These are phyloP conservation scores for Argyresthia goedartella DNA, from an alignment of 2,888 invertebrate genomes.

Conservation along the genomic window DNA sequence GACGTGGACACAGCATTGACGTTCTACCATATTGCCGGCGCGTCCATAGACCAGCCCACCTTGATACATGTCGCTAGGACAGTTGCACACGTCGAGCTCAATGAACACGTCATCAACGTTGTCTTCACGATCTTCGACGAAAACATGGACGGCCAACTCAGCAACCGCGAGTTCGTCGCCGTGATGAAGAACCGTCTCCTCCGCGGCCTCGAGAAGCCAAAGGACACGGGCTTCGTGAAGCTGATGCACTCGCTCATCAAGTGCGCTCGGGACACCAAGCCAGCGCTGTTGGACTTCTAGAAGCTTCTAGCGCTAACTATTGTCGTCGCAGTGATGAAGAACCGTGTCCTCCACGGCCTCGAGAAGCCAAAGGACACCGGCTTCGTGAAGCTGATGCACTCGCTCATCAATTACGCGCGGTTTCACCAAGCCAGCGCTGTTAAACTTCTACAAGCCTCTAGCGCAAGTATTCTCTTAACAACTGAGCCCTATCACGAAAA, in stretches of 20 bases:
- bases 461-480: not conserved
- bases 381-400: slow-evolving; percentile 93
- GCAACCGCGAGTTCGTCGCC: slow-evolving; percentile 98
- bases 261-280: slow-evolving; percentile 89
- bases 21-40: slow-evolving; percentile 99
- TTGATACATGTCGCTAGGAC: slow-evolving; percentile 96
- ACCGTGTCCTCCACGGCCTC: slow-evolving; percentile 75
- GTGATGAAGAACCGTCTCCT: slow-evolving; percentile 98
- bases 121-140: slow-evolving; percentile 99
- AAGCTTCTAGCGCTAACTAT: not conserved
- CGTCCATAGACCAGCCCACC: slow-evolving; percentile 91
- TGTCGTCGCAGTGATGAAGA: not conserved
- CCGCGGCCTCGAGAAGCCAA: slow-evolving; percentile 96
- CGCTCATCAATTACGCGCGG: slow-evolving; percentile 90
- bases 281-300: slow-evolving; percentile 77
- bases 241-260: slow-evolving; percentile 90
- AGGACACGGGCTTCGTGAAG: slow-evolving; percentile 97
- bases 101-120: slow-evolving; percentile 95
- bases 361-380: slow-evolving; percentile 99
- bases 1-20: slow-evolving; percentile 99
- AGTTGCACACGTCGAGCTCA: slow-evolving; percentile 93
- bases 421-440: slow-evolving; percentile 80
- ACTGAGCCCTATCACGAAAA: too few species aligned
- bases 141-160: slow-evolving; percentile 96
- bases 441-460: slow-evolving; percentile 69